Conservation (phyloP, 2,113 vertebrate species). For the Nansenia antarctica region DNA sequence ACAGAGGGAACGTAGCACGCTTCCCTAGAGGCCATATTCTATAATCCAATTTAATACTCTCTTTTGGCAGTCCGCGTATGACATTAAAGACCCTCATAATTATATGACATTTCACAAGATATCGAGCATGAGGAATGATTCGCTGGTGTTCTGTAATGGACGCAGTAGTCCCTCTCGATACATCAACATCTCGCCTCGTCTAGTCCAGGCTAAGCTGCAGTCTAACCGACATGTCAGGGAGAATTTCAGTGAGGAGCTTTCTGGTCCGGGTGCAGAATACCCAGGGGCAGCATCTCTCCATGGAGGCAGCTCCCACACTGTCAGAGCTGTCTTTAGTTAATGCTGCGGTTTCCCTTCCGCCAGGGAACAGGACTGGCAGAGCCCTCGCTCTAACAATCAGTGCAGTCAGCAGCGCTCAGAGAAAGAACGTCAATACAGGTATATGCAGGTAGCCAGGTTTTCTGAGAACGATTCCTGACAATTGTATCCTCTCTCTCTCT, state of each 20-base stretch:
- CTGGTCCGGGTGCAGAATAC: constrained; percentile 26
- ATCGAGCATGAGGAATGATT: constrained; percentile 8
- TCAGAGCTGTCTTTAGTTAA: constrained; percentile 25
- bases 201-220: constrained; percentile 25
- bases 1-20: neutral
- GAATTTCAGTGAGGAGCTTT: constrained; percentile 21
- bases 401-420: neutral
- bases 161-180: constrained; percentile 34
- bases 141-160: constrained; percentile 32
- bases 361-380: neutral
- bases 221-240: constrained; percentile 30
- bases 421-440: neutral
- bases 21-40: constrained; percentile 12
- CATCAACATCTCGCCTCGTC: constrained; percentile 41
- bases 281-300: constrained; percentile 19
- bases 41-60: constrained; percentile 17
- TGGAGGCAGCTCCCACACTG: constrained; percentile 25
- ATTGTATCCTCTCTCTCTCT: neutral
- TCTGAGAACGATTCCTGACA: neutral
- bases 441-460: neutral
- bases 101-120: constrained; percentile 8
- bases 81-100: constrained; percentile 2
- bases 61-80: constrained; percentile 32
- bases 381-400: neutral
- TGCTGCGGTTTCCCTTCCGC: constrained; percentile 15